A percentile compares a stretch with the other conserved stretches of the same genome.
Evolutionary conservation across 1,140 invertebrate genomes (phyloP).

Genomic region (Drosophila nebulosa): DNA sequence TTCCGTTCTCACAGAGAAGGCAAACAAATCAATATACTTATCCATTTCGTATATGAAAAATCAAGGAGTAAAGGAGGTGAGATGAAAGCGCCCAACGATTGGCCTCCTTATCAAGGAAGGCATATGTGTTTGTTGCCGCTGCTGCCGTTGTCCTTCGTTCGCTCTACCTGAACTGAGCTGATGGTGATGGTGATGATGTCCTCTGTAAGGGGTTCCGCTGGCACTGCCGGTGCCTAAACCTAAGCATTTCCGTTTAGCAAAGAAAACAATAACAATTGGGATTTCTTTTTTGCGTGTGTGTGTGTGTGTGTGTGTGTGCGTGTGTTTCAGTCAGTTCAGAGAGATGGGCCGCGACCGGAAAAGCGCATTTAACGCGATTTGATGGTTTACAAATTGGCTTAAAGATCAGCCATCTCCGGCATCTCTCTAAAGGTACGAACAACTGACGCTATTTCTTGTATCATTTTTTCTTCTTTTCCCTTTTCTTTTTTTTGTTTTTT

Average conservation of each 20-base stretch:
- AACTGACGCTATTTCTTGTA: conserved; percentile 64
- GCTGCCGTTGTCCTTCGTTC: conserved; percentile 11
- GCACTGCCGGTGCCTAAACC: conserved; percentile 13
- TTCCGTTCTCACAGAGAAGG: conserved; percentile 65
- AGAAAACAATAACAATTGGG: conserved; percentile 72
- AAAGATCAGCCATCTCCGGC: conserved; percentile 56
- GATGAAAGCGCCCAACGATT: conserved; percentile 30
- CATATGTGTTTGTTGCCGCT: conserved; percentile 23
- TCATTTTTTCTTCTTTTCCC: not conserved
- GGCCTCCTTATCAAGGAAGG: conserved; percentile 42
- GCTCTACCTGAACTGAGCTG: conserved; percentile 40
- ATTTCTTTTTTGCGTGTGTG: conserved; percentile 30
- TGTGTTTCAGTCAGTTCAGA: conserved; percentile 10
- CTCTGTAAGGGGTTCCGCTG: conserved; percentile 21
- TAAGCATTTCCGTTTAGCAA: conserved; percentile 75
- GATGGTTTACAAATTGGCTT: conserved; percentile 79
- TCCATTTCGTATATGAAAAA: not conserved
- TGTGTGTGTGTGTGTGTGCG: not conserved
- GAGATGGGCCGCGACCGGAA: conserved; percentile 62
- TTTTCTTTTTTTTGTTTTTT: conserved; percentile 4
- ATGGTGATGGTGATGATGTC: conserved; percentile 15
- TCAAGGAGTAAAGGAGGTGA: not conserved
- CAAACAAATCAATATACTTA: conserved; percentile 68
- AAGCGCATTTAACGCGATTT: conserved; percentile 79
- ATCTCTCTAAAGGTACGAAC: conserved; percentile 17